Percentiles rank a stretch among this genome's conserved stretches.
phyloP scores from a whole-genome alignment of 1,140 invertebrate species.

The Drosophila mayri region DNA sequence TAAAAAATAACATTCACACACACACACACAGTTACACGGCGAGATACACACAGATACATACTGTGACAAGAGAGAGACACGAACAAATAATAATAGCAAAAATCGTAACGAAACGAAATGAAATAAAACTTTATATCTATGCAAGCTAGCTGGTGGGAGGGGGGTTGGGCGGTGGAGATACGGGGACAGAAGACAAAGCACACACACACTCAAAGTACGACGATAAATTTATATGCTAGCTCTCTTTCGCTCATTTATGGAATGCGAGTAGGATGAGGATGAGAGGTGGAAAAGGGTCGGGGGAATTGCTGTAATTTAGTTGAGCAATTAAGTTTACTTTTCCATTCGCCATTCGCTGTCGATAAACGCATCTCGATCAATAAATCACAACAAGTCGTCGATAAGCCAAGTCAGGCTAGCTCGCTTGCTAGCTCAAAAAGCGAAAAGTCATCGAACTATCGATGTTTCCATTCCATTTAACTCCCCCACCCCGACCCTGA shows the following conservation, averaged over 20 bases:
- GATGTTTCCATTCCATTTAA: slow-evolving; percentile 44
- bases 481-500: slow-evolving; percentile 6
- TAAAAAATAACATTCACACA: slow-evolving; percentile 72
- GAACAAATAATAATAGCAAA: slow-evolving; percentile 82
- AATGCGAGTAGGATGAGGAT: slow-evolving; percentile 4
- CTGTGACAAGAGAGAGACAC: slow-evolving; percentile 50
- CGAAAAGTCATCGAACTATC: slow-evolving; percentile 45
- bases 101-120: slow-evolving; percentile 82
- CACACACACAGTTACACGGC: slow-evolving; percentile 49
- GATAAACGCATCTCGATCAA: slow-evolving; percentile 43
- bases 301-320: slow-evolving; percentile 39
- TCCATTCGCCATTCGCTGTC: slow-evolving; percentile 26
- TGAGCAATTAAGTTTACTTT: slow-evolving; percentile 45
- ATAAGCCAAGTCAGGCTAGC: slow-evolving; percentile 20
- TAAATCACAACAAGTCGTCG: slow-evolving; percentile 36
- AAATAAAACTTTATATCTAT: slow-evolving; percentile 78
- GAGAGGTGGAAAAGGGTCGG: neutral
- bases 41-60: slow-evolving; percentile 23
- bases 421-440: neutral
- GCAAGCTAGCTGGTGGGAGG: slow-evolving; percentile 7
- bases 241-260: slow-evolving; percentile 39
- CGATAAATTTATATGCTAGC: slow-evolving; percentile 52
- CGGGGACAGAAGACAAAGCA: slow-evolving; percentile 43
- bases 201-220: slow-evolving; percentile 40
- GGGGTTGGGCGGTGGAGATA: neutral